Conservation (phyloP, 2,888 invertebrate species). For the Amblyjoppa proteus region DNA sequence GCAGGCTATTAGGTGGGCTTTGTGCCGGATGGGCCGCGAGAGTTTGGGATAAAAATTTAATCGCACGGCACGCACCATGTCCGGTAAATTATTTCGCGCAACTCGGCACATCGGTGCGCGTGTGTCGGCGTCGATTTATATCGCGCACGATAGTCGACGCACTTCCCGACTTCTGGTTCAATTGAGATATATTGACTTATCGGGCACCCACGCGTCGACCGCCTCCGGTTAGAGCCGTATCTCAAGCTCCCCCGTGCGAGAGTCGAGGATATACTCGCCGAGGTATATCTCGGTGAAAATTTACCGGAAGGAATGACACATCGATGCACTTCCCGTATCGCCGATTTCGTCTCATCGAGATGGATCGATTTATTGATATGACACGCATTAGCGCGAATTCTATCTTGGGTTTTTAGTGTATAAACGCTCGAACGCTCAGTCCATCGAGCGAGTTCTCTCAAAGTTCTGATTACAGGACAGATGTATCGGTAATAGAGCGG, state of each 20-base stretch:
- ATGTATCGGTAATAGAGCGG: not conserved
- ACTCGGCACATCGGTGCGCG: conserved; percentile 10
- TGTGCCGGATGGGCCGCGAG: conserved; percentile 16
- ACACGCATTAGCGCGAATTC: not conserved
- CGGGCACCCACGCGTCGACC: conserved; percentile 51
- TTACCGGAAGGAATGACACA: conserved; percentile 55
- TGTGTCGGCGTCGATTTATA: not conserved
- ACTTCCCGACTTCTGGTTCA: conserved; percentile 44
- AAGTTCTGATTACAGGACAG: not conserved
- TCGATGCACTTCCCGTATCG: conserved; percentile 57
- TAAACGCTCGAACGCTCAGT: not conserved
- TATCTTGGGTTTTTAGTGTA: not conserved
- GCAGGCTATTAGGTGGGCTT: conserved; percentile 36
- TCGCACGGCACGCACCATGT: conserved; percentile 13
- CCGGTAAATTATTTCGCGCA: conserved; percentile 49
- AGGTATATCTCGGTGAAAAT: conserved; percentile 46
- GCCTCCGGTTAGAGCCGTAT: conserved; percentile 46
- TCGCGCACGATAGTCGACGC: not conserved
- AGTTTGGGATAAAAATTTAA: not conserved
- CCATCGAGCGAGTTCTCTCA: not conserved
- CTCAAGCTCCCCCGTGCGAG: conserved; percentile 46
- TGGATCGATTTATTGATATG: conserved; percentile 33
- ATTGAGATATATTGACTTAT: conserved; percentile 67
- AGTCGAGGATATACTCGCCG: conserved; percentile 27
- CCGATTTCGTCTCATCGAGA: conserved; percentile 51